A percentile compares a stretch with the other conserved stretches of the same genome.
phyloP scores from a whole-genome alignment of 2,888 invertebrate species.

The Eumacrocentrus americanus region DNA sequence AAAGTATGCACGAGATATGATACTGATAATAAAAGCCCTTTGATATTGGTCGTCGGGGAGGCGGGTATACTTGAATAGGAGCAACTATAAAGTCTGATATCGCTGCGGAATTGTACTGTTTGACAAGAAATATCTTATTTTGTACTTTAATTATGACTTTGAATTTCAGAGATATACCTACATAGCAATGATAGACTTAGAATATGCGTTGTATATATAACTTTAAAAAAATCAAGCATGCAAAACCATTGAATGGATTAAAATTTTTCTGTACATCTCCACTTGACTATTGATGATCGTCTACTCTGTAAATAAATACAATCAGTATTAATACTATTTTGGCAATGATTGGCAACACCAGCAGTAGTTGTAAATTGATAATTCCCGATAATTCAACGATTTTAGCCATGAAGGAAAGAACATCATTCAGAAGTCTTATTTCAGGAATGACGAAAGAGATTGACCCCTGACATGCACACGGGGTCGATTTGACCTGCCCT shows the following conservation, averaged over 20 bases:
- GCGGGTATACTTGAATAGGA: background rate
- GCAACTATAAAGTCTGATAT: background rate
- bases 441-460: no score
- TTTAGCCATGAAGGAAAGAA: no score
- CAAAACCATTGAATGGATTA: background rate
- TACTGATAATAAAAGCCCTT: background rate
- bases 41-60: no score
- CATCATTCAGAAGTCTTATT: no score
- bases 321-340: conserved; percentile 21
- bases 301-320: conserved; percentile 22
- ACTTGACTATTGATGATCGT: conserved; percentile 20
- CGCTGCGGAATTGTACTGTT: conserved; percentile 30
- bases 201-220: conserved; percentile 18
- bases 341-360: conserved; percentile 2
- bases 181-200: background rate
- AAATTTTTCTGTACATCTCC: conserved; percentile 17
- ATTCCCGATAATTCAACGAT: no score
- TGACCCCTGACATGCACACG: no score
- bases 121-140: conserved; percentile 9
- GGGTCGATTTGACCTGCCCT: no score
- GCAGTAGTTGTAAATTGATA: no score
- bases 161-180: conserved; percentile 1
- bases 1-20: no score
- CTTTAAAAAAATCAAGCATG: background rate
- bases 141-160: conserved; percentile 11